Evolutionary conservation across 2,797 vertebrate genomes (phyloP).

Genomic region (Myotis findleyi): DNA sequence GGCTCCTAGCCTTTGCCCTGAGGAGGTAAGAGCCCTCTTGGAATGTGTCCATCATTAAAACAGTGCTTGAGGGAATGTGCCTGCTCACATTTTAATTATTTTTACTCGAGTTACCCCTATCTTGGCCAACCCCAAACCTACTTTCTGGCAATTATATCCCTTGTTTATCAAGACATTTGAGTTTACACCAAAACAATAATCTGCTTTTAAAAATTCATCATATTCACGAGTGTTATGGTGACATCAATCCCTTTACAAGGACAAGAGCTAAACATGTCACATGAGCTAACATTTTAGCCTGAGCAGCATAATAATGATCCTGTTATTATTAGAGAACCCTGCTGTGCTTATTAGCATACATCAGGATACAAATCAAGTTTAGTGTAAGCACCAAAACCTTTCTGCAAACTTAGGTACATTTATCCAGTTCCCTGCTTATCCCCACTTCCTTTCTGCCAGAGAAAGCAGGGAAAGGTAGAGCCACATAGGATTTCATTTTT

Average conservation of each 20-base stretch:
- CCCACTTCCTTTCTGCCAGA: not conserved
- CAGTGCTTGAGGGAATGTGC: conserved; percentile 68
- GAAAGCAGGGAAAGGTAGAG: not conserved
- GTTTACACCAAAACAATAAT: conserved; percentile 19
- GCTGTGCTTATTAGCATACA: conserved; percentile 10
- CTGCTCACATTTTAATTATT: conserved; percentile 66
- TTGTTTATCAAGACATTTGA: conserved; percentile 19
- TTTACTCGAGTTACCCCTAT: conserved; percentile 39
- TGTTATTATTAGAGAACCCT: conserved; percentile 30
- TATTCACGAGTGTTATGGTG: not conserved
- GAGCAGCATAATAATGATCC: conserved; percentile 36
- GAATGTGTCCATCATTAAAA: conserved; percentile 77
- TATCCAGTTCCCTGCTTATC: not conserved
- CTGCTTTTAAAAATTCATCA: conserved; percentile 51
- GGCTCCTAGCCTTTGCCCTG: conserved; percentile 33
- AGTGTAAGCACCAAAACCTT: not conserved
- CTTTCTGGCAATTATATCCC: conserved; percentile 48
- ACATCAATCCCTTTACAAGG: conserved; percentile 36
- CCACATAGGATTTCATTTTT: not conserved
- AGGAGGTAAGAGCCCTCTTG: conserved; percentile 49
- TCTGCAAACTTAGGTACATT: not conserved
- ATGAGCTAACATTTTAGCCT: not conserved
- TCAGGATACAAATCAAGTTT: conserved; percentile 41
- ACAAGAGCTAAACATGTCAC: conserved; percentile 33
- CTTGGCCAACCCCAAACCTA: not conserved